These are phyloP conservation scores for Drosophila nr. fundita DNA, from an alignment of 2,888 invertebrate species.

Conservation along the genomic window DNA sequence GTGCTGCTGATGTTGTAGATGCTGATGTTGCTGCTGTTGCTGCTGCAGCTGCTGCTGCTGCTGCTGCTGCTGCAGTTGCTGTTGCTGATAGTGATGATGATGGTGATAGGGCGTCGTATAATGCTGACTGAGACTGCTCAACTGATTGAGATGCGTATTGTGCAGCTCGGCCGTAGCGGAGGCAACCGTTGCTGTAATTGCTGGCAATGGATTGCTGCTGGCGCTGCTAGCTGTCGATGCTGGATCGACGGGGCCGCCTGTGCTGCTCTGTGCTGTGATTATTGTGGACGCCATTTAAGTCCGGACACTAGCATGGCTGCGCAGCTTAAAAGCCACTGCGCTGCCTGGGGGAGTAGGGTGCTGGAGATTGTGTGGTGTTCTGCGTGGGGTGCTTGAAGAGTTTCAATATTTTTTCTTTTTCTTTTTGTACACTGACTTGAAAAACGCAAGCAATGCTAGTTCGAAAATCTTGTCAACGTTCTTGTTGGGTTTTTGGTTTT, in stretches of 20 bases:
- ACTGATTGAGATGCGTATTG: slow-evolving; percentile 83
- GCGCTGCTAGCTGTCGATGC: slow-evolving; percentile 62
- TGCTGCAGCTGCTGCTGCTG: slow-evolving; percentile 66
- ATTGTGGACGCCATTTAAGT: slow-evolving; percentile 85
- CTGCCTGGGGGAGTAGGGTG: slow-evolving; percentile 13
- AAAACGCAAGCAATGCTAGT: slow-evolving; percentile 2
- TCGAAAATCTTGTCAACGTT: slow-evolving; percentile 29
- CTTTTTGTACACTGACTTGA: not conserved
- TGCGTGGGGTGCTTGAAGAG: not conserved
- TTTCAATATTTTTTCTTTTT: slow-evolving; percentile 7
- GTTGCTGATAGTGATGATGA: slow-evolving; percentile 64
- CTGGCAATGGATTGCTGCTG: slow-evolving; percentile 52
- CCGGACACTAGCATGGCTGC: slow-evolving; percentile 82
- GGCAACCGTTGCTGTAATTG: slow-evolving; percentile 64
- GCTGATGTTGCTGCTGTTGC: slow-evolving; percentile 28
- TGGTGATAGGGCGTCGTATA: slow-evolving; percentile 76
- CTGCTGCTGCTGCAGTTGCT: slow-evolving; percentile 58
- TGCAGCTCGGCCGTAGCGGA: slow-evolving; percentile 72
- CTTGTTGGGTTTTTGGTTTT: slow-evolving; percentile 5
- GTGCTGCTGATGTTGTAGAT: slow-evolving; percentile 58
- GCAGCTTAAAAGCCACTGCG: slow-evolving; percentile 53
- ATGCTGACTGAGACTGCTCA: slow-evolving; percentile 82
- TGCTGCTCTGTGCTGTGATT: slow-evolving; percentile 84
- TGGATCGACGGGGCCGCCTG: slow-evolving; percentile 81
- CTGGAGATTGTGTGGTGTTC: not conserved